These are phyloP conservation scores for Sus cebifrons DNA, from an alignment of 2,797 vertebrate genomes.

Conservation along the genomic window DNA sequence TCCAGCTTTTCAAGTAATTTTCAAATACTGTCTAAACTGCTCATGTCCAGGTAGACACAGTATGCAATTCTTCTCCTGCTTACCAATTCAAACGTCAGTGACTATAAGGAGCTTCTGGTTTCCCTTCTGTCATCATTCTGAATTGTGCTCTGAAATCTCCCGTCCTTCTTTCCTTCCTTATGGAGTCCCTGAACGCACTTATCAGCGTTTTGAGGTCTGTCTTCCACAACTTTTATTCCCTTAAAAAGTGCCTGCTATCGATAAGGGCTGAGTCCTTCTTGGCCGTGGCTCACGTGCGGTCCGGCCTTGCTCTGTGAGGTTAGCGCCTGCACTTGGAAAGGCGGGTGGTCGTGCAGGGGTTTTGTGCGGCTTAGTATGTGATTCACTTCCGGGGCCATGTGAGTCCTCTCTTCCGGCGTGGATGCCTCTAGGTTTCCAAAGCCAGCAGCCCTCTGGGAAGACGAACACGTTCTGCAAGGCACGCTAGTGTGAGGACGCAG, in stretches of 20 bases:
- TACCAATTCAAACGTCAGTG: slow-evolving; percentile 71
- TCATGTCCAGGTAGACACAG: slow-evolving; percentile 58
- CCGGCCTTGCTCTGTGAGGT: slow-evolving; percentile 64
- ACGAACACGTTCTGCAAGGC: slow-evolving; percentile 93
- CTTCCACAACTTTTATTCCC: slow-evolving; percentile 81
- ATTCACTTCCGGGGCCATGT: slow-evolving; percentile 49
- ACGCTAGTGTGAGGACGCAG: slow-evolving; percentile 89
- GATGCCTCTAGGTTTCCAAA: slow-evolving; percentile 55
- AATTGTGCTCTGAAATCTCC: slow-evolving; percentile 88
- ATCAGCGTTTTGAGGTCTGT: slow-evolving; percentile 87
- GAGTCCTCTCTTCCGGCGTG: slow-evolving; percentile 73
- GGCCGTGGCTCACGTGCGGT: slow-evolving; percentile 60
- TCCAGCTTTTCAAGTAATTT: slow-evolving; percentile 90
- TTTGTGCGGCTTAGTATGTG: slow-evolving; percentile 42
- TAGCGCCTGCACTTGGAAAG: slow-evolving; percentile 63
- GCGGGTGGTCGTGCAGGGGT: slow-evolving; percentile 60
- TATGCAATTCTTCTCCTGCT: slow-evolving; percentile 78
- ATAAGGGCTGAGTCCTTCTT: slow-evolving; percentile 85
- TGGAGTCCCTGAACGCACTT: slow-evolving; percentile 72
- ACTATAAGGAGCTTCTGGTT: slow-evolving; percentile 72
- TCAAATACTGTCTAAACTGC: slow-evolving; percentile 88
- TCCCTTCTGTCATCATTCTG: slow-evolving; percentile 78
- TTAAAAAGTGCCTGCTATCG: slow-evolving; percentile 88
- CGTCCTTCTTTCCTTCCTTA: slow-evolving; percentile 69
- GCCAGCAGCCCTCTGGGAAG: slow-evolving; percentile 60